Evolutionary conservation across 1,140 invertebrate genomes (phyloP).

Genomic region (Mesaphorura yosii): DNA sequence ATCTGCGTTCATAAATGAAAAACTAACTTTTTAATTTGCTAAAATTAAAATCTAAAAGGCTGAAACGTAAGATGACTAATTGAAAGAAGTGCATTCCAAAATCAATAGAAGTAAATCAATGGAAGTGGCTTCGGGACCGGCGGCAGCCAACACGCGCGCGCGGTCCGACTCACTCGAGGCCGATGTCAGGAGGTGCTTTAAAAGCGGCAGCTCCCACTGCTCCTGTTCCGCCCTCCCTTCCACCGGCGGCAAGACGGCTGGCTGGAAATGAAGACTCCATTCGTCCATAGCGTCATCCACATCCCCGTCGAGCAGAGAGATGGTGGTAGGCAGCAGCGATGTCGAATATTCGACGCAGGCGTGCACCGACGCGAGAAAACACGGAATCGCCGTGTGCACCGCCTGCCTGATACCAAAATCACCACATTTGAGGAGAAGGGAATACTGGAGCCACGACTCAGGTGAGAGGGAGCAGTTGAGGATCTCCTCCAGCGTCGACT

Average conservation of each 20-base stretch:
- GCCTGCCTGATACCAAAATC: neutral
- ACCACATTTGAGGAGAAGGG: neutral
- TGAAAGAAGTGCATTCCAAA: too few species aligned
- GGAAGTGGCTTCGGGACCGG: too few species aligned
- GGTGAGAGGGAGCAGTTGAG: neutral
- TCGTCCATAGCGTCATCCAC: neutral
- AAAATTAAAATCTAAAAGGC: too few species aligned
- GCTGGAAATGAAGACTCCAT: neutral
- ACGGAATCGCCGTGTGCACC: neutral
- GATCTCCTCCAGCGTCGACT: neutral
- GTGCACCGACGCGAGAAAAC: constrained; percentile 2
- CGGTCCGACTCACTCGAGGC: too few species aligned
- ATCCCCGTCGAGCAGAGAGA: neutral
- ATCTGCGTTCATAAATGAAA: too few species aligned
- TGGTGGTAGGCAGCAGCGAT: neutral
- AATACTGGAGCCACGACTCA: neutral
- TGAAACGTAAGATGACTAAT: too few species aligned
- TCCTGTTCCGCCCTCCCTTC: too few species aligned
- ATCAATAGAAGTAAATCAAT: too few species aligned
- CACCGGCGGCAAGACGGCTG: too few species aligned
- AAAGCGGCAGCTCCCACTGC: too few species aligned
- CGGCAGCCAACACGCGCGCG: too few species aligned
- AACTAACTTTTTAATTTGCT: too few species aligned
- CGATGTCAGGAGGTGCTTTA: neutral
- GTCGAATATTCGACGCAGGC: neutral